phyloP scores from a whole-genome alignment of 2,113 vertebrate species.

The Callopanchax toddi region DNA sequence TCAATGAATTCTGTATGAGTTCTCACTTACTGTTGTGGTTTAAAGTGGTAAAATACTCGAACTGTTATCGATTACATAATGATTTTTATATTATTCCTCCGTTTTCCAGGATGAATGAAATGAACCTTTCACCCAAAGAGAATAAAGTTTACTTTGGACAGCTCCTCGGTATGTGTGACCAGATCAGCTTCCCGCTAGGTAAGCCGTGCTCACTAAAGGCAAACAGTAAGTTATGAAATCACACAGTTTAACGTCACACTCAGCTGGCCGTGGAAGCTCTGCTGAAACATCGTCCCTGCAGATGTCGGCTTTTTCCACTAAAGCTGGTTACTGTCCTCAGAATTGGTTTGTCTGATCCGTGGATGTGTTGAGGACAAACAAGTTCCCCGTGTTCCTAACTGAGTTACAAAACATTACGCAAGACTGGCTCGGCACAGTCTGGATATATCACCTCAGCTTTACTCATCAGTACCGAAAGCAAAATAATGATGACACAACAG shows the following conservation, averaged over 20 bases:
- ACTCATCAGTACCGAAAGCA: no score
- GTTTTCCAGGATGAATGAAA: constrained; percentile 87
- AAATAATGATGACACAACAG: no score
- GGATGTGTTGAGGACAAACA: constrained; percentile 19
- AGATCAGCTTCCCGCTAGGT: constrained; percentile 97
- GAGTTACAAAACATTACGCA: background rate
- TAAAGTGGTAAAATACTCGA: background rate
- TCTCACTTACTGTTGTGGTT: no score
- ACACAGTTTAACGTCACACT: constrained; percentile 18
- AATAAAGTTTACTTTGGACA: constrained; percentile 94
- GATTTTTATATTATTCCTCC: background rate
- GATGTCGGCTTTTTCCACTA: background rate
- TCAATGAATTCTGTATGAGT: no score
- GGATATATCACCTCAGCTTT: no score
- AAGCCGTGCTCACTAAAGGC: constrained; percentile 43
- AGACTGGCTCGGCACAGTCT: background rate
- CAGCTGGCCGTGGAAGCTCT: background rate
- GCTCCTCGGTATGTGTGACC: constrained; percentile 97
- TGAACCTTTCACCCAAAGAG: constrained; percentile 85
- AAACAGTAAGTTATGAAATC: constrained; percentile 36
- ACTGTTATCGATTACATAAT: constrained; percentile 20
- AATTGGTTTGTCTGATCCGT: background rate
- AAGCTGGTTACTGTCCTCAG: constrained; percentile 3
- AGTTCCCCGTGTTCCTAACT: background rate
- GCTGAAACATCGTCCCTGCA: background rate